Evolutionary conservation across 1,140 invertebrate genomes (phyloP), one percentile per base, ranked within the genome.

Genomic region (Lepidurus arcticus): DNA sequence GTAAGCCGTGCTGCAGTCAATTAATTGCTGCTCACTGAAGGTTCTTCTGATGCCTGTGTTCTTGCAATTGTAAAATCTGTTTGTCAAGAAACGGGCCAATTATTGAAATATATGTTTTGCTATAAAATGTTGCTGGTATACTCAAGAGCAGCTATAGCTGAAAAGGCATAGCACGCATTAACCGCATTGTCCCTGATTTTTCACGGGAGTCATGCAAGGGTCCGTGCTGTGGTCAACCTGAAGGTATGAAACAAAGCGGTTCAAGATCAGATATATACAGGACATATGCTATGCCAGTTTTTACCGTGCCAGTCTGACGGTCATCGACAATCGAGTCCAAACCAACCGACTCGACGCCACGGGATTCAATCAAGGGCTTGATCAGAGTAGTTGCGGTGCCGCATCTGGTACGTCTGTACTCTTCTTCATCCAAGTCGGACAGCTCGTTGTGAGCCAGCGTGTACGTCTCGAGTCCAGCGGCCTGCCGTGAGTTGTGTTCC

Each of bases 1-100:
- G 78, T 85, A 87, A 78, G 74, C 44, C 13, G 45, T 75, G 13
- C 88, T 87, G 74, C 90, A 91, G 82, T 91, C 90, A 1, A 91
- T 84, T 0, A 91, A 82, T 65, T 90, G 88, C 81, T 91, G 90
- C 65, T 90, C 88, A 43, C 89, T 90, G 0, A 90, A 65, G 21
- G 16, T 65, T 65, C 53, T 65, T 4, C 53, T 16, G 9, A 65
- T 7, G 13, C 53, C 53, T 9, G 53, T n/a, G 21, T 65, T 65
- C 16, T 65, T 9, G 53, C 53, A 65, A 16, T 65, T 65, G 13
- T 65, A 65, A 21, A 65, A 65, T 21, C 53, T 65, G 13, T 13
- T 34, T 4, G 34, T 34, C 3, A 21, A 65, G 5, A 65, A 65
- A 65, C 21, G 1, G 0, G 8, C 7, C 8, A 7, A n/a, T 16